Percentiles rank a stretch among this genome's conserved stretches.
Evolutionary conservation across 2,113 vertebrate species (phyloP).

Genomic region (Rhombomys opimus): DNA sequence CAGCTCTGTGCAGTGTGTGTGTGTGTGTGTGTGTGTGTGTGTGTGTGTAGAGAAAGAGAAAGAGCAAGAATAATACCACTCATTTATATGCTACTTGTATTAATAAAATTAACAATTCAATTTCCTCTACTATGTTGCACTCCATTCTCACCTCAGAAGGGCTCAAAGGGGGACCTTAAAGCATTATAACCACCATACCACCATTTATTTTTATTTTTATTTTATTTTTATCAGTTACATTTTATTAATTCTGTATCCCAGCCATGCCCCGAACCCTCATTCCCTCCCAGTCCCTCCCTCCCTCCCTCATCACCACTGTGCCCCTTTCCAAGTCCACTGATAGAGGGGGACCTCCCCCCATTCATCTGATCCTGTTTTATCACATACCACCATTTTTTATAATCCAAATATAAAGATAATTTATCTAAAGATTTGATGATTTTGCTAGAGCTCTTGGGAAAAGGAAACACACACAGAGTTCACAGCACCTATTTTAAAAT

Average conservation of each 20-base stretch:
- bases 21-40: not conserved
- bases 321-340: no score
- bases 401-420: not conserved
- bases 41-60: not conserved
- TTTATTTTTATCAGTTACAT: no score
- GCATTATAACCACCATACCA: not conserved
- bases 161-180: not conserved
- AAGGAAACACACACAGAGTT: not conserved
- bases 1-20: not conserved
- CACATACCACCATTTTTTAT: not conserved
- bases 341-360: no score
- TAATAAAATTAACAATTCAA: slow-evolving; percentile 49
- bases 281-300: no score
- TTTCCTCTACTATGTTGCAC: not conserved
- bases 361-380: no score
- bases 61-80: not conserved
- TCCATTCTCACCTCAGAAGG: slow-evolving; percentile 10
- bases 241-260: no score
- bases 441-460: not conserved
- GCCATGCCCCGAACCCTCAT: no score
- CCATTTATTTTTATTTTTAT: no score
- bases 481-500: slow-evolving; percentile 23
- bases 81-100: not conserved
- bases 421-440: not conserved
- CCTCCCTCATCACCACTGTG: no score